A percentile compares a stretch with the other conserved stretches of the same genome.
Conservation (phyloP, 2,113 vertebrate genomes). For the Noctilio leporinus region DNA sequence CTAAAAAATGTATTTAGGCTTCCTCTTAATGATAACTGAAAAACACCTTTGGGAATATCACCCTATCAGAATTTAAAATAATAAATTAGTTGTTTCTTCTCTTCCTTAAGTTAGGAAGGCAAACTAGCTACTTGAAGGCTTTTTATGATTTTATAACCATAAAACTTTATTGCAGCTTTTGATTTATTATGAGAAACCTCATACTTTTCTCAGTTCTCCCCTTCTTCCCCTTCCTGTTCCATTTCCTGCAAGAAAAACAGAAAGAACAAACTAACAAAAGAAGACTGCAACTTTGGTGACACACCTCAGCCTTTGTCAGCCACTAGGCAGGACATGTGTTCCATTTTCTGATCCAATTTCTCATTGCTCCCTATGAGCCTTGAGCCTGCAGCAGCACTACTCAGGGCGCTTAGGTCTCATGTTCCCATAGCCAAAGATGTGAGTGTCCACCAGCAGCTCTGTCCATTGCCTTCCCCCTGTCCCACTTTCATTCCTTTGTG, state of each 20-base stretch:
- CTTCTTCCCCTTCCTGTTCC: not conserved
- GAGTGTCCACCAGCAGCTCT: not conserved
- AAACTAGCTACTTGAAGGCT: not conserved
- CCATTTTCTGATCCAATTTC: not conserved
- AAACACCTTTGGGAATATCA: not conserved
- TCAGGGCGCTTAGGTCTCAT: not conserved
- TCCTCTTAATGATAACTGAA: not conserved
- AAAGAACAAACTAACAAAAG: not conserved
- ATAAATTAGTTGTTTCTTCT: not conserved
- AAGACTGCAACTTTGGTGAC: not conserved
- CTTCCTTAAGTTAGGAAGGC: not conserved
- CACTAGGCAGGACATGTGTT: not conserved
- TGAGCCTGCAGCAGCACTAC: not conserved
- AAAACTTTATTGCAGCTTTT: not conserved
- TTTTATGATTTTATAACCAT: not conserved
- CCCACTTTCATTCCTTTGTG: not conserved
- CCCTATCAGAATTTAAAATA: not conserved
- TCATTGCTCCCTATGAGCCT: not conserved
- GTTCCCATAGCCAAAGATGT: not conserved
- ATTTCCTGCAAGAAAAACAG: not conserved
- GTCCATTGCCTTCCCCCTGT: not conserved
- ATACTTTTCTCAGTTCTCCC: not conserved
- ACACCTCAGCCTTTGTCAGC: not conserved
- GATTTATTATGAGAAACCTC: not conserved
- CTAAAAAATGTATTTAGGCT: conserved; percentile 36